phyloP scores from a whole-genome alignment of 2,113 vertebrate genomes.

The Shinisaurus crocodilurus region DNA sequence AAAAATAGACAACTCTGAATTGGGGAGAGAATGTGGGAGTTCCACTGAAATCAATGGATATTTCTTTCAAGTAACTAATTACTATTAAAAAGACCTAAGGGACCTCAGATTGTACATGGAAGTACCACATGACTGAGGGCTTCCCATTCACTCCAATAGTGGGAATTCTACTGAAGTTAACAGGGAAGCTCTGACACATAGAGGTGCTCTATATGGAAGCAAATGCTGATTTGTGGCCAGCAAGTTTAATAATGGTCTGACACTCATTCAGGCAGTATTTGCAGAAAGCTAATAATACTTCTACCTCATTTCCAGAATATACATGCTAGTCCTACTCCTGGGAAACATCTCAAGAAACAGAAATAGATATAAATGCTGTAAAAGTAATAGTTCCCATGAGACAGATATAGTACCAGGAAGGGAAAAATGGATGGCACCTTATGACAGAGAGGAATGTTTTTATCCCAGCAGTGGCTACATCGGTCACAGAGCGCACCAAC shows the following conservation, averaged over 20 bases:
- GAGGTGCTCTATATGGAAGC: not conserved
- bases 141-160: not conserved
- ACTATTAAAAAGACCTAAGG: not conserved
- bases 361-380: not conserved
- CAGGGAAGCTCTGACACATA: not conserved
- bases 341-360: not conserved
- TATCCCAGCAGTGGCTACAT: not conserved
- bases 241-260: not conserved
- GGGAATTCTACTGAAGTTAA: not conserved
- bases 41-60: not conserved
- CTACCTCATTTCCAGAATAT: not conserved
- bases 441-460: slow-evolving; percentile 8
- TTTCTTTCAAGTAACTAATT: not conserved
- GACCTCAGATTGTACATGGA: not conserved
- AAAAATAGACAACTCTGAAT: not conserved
- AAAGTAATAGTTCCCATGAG: not conserved
- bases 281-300: not conserved
- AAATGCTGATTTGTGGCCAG: not conserved
- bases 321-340: not conserved
- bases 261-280: not conserved
- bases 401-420: not conserved
- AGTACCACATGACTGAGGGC: not conserved
- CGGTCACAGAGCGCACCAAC: not conserved
- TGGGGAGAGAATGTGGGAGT: not conserved
- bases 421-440: slow-evolving; percentile 5